phyloP scores from a whole-genome alignment of 2,888 invertebrate genomes.

The Ctena decussata region DNA sequence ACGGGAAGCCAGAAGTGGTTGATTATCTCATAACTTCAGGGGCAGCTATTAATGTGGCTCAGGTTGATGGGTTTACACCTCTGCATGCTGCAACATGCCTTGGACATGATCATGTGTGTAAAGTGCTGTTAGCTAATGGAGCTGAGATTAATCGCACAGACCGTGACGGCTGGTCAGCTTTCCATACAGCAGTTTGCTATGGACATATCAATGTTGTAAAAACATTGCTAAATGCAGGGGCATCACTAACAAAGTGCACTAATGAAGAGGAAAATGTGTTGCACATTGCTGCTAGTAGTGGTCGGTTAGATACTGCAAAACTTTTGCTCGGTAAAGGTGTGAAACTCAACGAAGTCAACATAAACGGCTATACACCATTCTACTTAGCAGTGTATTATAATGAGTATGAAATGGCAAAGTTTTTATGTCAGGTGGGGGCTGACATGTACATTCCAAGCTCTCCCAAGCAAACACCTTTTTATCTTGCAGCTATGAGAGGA shows the following conservation, averaged over 20 bases:
- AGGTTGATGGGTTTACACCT: conserved; percentile 83
- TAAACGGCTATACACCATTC: conserved; percentile 78
- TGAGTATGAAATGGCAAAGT: conserved; percentile 74
- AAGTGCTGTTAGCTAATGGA: conserved; percentile 72
- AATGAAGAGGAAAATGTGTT: conserved; percentile 78
- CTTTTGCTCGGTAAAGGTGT: conserved; percentile 71
- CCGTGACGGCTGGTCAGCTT: conserved; percentile 82
- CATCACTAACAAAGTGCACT: conserved; percentile 72
- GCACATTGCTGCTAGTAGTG: conserved; percentile 80
- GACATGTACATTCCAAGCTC: conserved; percentile 72
- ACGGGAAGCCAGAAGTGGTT: conserved; percentile 69
- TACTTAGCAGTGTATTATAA: conserved; percentile 80
- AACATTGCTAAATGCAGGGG: conserved; percentile 73
- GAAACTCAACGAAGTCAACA: conserved; percentile 70
- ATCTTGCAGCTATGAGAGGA: conserved; percentile 74
- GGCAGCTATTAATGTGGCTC: conserved; percentile 76
- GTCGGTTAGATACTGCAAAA: conserved; percentile 71
- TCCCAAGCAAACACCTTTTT: conserved; percentile 74
- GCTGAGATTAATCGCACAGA: conserved; percentile 77
- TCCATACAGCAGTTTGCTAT: conserved; percentile 82
- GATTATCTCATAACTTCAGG: conserved; percentile 73
- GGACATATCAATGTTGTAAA: conserved; percentile 76
- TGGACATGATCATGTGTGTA: conserved; percentile 74
- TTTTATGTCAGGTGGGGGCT: conserved; percentile 75
- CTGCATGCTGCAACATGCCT: conserved; percentile 82